phyloP scores from a whole-genome alignment of 2,888 invertebrate genomes.

The Sphaerophoria taeniata region DNA sequence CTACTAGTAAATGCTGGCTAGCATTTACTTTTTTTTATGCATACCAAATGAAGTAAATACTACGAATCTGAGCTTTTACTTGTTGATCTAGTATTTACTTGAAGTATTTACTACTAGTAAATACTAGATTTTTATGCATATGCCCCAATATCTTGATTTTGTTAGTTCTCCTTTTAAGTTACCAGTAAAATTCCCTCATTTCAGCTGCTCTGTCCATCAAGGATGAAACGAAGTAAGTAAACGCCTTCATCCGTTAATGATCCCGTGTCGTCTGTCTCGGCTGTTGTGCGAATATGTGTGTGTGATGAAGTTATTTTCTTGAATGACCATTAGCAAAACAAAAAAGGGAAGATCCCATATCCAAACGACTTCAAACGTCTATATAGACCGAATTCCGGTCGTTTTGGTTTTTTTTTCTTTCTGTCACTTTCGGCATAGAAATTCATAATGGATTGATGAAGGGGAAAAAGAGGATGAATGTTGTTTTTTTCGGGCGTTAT shows the following conservation, averaged over 20 bases:
- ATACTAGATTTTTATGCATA: too few relatives aligned
- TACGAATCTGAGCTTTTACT: too few relatives aligned
- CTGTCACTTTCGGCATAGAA: neutral
- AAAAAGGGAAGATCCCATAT: neutral
- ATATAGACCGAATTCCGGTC: neutral
- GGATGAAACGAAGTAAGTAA: conserved; percentile 6
- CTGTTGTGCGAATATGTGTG: neutral
- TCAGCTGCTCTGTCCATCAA: conserved; percentile 11
- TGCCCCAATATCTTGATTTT: conserved; percentile 54
- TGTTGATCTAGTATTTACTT: too few relatives aligned
- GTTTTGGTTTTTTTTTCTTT: neutral
- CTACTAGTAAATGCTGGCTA: too few relatives aligned
- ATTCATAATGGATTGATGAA: conserved; percentile 67
- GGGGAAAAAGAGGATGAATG: conserved; percentile 61
- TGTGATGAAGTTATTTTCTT: conserved; percentile 3
- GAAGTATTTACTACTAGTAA: too few relatives aligned
- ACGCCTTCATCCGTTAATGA: neutral
- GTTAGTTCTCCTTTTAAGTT: conserved; percentile 56
- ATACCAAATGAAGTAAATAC: too few relatives aligned
- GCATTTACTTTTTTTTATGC: too few relatives aligned
- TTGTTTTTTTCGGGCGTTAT: neutral
- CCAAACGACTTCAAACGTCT: conserved; percentile 8
- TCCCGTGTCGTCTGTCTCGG: too few relatives aligned
- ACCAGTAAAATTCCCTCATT: conserved; percentile 28
- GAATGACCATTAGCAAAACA: conserved; percentile 16